These are phyloP conservation scores for Lophura nycthemera DNA, from an alignment of 2,113 vertebrate genomes.

Conservation along the genomic window DNA sequence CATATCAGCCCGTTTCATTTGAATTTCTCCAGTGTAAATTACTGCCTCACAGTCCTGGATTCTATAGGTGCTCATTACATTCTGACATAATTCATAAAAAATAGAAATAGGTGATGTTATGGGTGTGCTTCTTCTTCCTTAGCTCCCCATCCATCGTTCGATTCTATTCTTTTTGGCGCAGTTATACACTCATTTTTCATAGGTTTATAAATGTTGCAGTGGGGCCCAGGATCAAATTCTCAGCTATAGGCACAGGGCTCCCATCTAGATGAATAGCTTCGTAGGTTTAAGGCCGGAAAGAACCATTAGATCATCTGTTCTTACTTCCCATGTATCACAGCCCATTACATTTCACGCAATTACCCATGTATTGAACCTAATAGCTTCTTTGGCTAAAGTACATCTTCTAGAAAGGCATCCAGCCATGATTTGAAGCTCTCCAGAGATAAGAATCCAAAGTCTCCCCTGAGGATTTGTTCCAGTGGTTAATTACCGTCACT, in stretches of 20 bases:
- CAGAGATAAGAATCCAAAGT: conserved; percentile 23
- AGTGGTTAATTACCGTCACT: conserved; percentile 40
- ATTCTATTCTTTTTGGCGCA: conserved; percentile 3
- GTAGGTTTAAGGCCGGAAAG: conserved; percentile 56
- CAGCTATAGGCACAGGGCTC: conserved; percentile 1
- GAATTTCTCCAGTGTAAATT: conserved; percentile 52
- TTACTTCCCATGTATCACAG: conserved; percentile 55
- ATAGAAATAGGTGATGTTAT: conserved; percentile 6
- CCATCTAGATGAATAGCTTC: conserved; percentile 50
- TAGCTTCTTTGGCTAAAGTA: conserved; percentile 48
- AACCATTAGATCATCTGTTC: conserved; percentile 61
- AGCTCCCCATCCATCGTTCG: not conserved
- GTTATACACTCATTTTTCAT: conserved; percentile 46
- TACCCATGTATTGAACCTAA: conserved; percentile 57
- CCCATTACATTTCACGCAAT: conserved; percentile 60
- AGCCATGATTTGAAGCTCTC: conserved; percentile 37
- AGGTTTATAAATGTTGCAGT: conserved; percentile 28
- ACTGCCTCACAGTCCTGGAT: not conserved
- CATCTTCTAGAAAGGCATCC: conserved; percentile 42
- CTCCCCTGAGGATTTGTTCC: conserved; percentile 37
- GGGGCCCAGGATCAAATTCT: conserved; percentile 3
- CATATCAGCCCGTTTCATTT: not conserved
- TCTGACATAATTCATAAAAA: conserved; percentile 11
- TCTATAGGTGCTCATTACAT: conserved; percentile 20
- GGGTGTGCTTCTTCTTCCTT: not conserved